These are phyloP conservation scores for Choloepus didactylus DNA, from an alignment of 2,797 vertebrate species.

Conservation along the genomic window DNA sequence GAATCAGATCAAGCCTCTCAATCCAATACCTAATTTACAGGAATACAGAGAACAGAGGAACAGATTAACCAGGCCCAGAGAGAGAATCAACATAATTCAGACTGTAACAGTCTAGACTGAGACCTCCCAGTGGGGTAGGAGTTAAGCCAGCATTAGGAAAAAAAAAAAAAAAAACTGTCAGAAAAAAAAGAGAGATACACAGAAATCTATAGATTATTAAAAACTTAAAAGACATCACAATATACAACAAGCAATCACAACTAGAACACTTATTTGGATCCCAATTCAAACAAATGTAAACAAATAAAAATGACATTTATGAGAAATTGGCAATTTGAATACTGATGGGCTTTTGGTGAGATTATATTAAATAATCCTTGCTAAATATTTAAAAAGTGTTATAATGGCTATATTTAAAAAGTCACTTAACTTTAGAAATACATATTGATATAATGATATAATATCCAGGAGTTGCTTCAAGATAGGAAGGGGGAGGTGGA, in stretches of 20 bases:
- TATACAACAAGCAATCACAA: not conserved
- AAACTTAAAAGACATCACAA: not conserved
- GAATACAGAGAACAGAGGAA: not conserved
- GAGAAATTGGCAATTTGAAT: conserved; percentile 29
- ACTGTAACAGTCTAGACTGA: not conserved
- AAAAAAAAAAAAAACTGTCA: not conserved
- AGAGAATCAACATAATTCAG: not conserved
- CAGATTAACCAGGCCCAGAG: not conserved
- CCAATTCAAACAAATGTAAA: conserved; percentile 32
- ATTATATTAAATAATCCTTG: not conserved
- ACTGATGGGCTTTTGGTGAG: not conserved
- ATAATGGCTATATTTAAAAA: not conserved
- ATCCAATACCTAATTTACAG: conserved; percentile 25
- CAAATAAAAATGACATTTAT: conserved; percentile 8
- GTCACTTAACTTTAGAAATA: conserved; percentile 26
- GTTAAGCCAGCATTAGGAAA: not conserved
- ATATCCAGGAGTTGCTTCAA: conserved; percentile 43
- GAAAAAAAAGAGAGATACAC: not conserved
- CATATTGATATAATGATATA: not conserved
- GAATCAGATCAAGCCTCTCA: conserved; percentile 37
- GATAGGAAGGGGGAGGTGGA: not conserved
- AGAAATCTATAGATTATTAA: not conserved
- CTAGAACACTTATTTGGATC: not conserved
- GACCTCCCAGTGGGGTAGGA: not conserved
- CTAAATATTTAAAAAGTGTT: not conserved